Evolutionary conservation across 2,797 vertebrate genomes (phyloP).

Genomic region (Podarcis siculus): DNA sequence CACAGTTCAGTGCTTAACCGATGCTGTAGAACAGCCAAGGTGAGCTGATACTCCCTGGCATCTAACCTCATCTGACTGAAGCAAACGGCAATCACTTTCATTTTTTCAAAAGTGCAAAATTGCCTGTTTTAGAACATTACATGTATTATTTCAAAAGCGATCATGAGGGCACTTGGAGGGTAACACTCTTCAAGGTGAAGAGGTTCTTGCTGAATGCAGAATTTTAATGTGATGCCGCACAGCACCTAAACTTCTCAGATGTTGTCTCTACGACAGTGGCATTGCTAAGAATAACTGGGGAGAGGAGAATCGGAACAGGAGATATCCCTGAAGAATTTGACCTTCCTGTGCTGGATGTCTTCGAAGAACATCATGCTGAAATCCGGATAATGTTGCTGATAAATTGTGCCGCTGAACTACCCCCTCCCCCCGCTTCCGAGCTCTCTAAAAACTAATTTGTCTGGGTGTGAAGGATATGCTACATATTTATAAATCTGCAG

Average conservation of each 20-base stretch:
- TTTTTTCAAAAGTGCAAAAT: background rate
- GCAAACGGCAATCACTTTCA: fast-evolving
- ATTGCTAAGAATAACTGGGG: background rate
- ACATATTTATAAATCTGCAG: background rate
- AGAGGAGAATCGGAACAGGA: background rate
- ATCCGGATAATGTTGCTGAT: background rate
- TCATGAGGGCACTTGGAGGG: fast-evolving
- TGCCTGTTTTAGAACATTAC: background rate
- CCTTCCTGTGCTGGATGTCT: background rate
- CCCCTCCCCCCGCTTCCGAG: background rate
- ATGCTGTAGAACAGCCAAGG: background rate
- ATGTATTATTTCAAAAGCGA: background rate
- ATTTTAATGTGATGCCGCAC: background rate
- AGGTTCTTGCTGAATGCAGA: background rate
- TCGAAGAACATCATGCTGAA: background rate
- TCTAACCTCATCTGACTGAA: background rate
- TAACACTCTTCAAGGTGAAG: background rate
- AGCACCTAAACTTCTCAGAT: background rate
- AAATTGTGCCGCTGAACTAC: background rate
- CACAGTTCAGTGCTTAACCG: background rate
- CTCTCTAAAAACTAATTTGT: background rate
- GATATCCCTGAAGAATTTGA: background rate
- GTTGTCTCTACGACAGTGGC: fast-evolving
- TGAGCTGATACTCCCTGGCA: fast-evolving
- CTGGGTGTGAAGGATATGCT: background rate